Evolutionary conservation across 2,113 vertebrate species (phyloP).

Genomic region (Clarias gariepinus): DNA sequence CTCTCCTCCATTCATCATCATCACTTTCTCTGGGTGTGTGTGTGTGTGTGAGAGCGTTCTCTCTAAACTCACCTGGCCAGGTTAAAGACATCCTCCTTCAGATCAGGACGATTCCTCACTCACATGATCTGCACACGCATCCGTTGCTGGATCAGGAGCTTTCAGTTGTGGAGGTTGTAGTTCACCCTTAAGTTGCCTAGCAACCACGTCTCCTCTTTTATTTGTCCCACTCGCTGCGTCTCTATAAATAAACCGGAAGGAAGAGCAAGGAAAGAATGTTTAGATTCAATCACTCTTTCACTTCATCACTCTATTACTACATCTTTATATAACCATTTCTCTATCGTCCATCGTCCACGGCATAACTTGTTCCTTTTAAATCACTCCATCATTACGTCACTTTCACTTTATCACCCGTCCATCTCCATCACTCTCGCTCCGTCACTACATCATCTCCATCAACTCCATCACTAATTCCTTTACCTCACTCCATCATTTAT

Average conservation of each 20-base stretch:
- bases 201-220: slow-evolving; percentile 85
- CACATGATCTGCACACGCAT: slow-evolving; percentile 85
- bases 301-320: neutral
- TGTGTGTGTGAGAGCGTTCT: too few relatives aligned
- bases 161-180: slow-evolving; percentile 96
- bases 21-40: neutral
- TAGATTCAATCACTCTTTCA: neutral
- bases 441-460: too few relatives aligned
- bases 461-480: too few relatives aligned
- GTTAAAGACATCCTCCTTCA: too few relatives aligned
- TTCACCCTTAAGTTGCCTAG: slow-evolving; percentile 96
- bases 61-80: too few relatives aligned
- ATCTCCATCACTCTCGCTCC: too few relatives aligned
- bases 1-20: neutral
- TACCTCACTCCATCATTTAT: too few relatives aligned
- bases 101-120: slow-evolving; percentile 87
- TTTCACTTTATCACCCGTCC: too few relatives aligned
- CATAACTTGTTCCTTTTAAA: too few relatives aligned
- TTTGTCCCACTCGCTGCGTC: slow-evolving; percentile 78
- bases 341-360: too few relatives aligned
- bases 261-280: neutral
- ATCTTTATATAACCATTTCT: neutral
- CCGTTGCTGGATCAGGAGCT: slow-evolving; percentile 88
- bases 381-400: too few relatives aligned
- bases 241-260: slow-evolving; percentile 70